Evolutionary conservation across 2,113 vertebrate genomes (phyloP).

Genomic region (Himantopus leucocephalus): DNA sequence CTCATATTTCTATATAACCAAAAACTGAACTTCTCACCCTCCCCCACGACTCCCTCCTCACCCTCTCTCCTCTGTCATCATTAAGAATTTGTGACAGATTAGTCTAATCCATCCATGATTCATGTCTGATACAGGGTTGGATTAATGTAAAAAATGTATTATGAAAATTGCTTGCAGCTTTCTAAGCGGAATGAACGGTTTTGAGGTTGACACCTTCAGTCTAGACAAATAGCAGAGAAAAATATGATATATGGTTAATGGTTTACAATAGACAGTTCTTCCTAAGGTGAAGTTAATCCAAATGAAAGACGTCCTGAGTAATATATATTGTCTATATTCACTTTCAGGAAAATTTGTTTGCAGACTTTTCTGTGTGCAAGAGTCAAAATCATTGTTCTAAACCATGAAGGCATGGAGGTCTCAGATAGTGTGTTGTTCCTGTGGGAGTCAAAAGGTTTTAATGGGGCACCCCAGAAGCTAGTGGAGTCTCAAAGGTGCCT

Average conservation of each 20-base stretch:
- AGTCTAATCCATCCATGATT: slow-evolving; percentile 42
- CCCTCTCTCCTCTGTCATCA: neutral
- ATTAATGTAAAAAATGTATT: slow-evolving; percentile 32
- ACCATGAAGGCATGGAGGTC: neutral
- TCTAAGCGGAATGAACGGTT: neutral
- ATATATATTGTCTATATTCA: neutral
- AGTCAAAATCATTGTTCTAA: neutral
- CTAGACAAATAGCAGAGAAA: neutral
- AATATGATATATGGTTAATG: neutral
- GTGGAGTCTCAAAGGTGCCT: neutral
- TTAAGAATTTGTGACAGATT: slow-evolving; percentile 37
- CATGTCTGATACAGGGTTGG: neutral
- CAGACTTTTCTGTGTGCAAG: neutral
- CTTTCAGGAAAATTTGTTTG: neutral
- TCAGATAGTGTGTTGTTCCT: accelerated
- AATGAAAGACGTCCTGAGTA: neutral
- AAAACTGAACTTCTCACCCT: neutral
- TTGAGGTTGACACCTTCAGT: neutral
- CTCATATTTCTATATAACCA: neutral
- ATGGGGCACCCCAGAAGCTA: neutral
- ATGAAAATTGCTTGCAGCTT: slow-evolving; percentile 38
- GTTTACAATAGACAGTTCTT: neutral
- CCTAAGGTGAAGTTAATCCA: neutral
- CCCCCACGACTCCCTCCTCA: neutral
- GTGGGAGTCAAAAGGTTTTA: neutral